Evolutionary conservation across 2,113 vertebrate species (phyloP).

Genomic region (Elgaria multicarinata): DNA sequence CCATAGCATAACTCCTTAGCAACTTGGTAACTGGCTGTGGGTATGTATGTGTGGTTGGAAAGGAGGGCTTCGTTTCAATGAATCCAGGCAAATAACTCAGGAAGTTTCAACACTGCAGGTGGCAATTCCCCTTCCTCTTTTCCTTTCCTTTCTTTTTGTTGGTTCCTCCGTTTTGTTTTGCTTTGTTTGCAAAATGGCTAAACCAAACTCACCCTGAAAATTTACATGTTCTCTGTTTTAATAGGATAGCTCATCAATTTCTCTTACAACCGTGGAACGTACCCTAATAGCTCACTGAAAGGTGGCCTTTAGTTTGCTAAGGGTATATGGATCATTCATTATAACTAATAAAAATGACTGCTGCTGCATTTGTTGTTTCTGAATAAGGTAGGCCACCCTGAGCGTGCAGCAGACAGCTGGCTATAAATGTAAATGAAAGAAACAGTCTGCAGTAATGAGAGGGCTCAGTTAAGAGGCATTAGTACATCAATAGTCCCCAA

Average conservation of each 20-base stretch:
- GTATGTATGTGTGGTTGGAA: background rate
- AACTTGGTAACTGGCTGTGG: background rate
- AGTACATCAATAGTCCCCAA: background rate
- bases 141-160: background rate
- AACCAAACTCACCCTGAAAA: background rate
- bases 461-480: background rate
- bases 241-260: background rate
- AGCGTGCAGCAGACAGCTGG: background rate
- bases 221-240: background rate
- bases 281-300: background rate
- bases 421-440: constrained; percentile 2
- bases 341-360: background rate
- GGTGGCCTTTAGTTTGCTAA: background rate
- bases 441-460: background rate
- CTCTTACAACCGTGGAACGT: background rate
- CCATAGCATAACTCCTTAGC: no score
- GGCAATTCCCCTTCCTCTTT: background rate
- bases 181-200: background rate
- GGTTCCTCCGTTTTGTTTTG: background rate
- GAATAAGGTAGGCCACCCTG: background rate
- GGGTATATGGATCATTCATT: background rate
- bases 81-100: background rate
- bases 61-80: background rate
- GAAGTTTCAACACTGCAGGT: background rate
- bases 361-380: background rate